Base-by-base conservation (phyloP, 2,797 vertebrate genomes). In the Phrynocephalus forsythii region DNA sequence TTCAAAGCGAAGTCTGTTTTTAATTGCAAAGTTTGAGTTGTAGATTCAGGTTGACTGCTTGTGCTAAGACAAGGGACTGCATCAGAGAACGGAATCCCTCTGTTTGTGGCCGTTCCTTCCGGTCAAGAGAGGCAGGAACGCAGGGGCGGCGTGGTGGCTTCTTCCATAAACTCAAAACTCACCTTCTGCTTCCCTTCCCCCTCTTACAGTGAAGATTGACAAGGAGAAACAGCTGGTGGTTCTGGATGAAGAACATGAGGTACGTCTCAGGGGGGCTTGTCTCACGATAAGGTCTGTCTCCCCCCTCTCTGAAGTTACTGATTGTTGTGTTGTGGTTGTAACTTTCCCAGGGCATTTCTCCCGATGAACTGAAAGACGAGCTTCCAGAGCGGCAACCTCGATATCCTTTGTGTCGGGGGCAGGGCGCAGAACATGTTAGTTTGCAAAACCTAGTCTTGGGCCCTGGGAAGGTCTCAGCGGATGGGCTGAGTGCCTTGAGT, bases 371-470 rank as follows among this genome's bases (percentile, higher is more conserved):
- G 88, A 98, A 97, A 95, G 97, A 98, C 30, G 98, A 99, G 93
- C 97, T 99, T 91, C 98, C 99, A 0, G 98, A 99, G 92, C 97
- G 97, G 84, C 98, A 99, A 88, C 99, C 98, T 95, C 97, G 98
- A 99, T 99, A 99, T 99, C 98, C 98, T 98, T 96, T 84, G 52
- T 73, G 83, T 87, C 86, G 83, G 90, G 92, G 91, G 50, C 28
- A 50, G 28, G 60, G 18, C 50, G 15, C 3, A 22, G 20, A 77
- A 89, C 15, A 30, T 73, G 93, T 86, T 33, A 63, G 91, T 84
- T 44, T 22, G 44, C 30, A 79, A 86, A 79, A 71, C 16, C 24
- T 6, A 11, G 16, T n/a, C 8, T 60, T 69, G 48, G 30, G 60
- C 30, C 68, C 20, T 33, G 7, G 30, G 33, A 38, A 73, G n/a